Evolutionary conservation across 2,113 vertebrate genomes (phyloP).

Genomic region (Elgaria multicarinata): DNA sequence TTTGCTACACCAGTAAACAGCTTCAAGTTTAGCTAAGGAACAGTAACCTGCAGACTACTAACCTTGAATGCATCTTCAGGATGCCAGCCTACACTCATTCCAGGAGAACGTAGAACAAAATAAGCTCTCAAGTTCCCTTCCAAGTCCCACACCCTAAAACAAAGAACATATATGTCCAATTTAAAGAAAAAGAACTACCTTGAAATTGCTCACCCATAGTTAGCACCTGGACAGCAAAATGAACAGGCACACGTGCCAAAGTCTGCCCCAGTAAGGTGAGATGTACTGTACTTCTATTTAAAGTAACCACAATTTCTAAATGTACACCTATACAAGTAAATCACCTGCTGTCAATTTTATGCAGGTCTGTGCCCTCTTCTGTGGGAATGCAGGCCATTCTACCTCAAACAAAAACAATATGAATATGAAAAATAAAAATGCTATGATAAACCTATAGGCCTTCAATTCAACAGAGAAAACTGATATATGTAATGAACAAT

Average conservation of each 20-base stretch:
- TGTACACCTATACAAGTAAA: not conserved
- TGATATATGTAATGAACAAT: not conserved
- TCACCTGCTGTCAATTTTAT: not conserved
- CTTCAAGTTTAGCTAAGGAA: constrained; percentile 45
- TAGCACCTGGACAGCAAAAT: not conserved
- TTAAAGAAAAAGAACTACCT: not conserved
- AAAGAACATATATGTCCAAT: not conserved
- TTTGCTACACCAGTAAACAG: not conserved
- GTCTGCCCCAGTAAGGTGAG: no score
- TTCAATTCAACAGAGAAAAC: not conserved
- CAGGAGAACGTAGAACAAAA: constrained; percentile 91
- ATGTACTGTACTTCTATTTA: not conserved
- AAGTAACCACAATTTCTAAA: not conserved
- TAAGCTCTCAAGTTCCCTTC: constrained; percentile 86
- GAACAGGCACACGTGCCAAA: not conserved
- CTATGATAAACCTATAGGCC: not conserved
- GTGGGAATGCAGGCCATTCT: not conserved
- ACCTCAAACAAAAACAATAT: not conserved
- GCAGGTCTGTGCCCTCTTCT: not conserved
- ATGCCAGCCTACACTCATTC: constrained; percentile 97
- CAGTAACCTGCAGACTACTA: constrained; percentile 46
- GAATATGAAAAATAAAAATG: not conserved
- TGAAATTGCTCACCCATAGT: not conserved
- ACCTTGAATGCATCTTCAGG: constrained; percentile 94
- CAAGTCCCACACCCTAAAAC: constrained; percentile 91